Evolutionary conservation across 2,888 invertebrate species (phyloP), one percentile per base, ranked within the genome.

Genomic region (Cheilosia impressa): DNA sequence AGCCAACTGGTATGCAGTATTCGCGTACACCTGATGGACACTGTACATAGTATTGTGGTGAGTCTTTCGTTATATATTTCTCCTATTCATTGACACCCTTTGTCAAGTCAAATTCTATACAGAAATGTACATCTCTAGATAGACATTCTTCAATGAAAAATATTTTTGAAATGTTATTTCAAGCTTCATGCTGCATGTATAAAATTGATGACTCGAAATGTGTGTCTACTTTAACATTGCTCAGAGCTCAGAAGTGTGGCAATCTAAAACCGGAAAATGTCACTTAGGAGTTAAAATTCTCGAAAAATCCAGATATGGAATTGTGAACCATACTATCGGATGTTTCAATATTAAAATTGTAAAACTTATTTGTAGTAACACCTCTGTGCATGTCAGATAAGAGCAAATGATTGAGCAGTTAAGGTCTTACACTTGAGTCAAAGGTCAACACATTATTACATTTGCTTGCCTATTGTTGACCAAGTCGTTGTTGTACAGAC

Each of bases 1-100:
- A 85, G 76, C 76, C 81, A 68, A 68, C 81, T 85, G 85, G 85
- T 81, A 68, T 85, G 81, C 85, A 76, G 81, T 85, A 81, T 85
- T 81, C 31, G 60, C 52, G 38, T 41, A 50, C 31, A 60, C 52
- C 52, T 68, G 57, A 72, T 47, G 50, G 79, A 81, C 69, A 60
- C 15, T 55, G 52, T 55, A 31, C 31, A 43, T 43, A 7, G 34
- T 72, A n/a, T 45, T 50, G 58, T 73, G 85, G 85, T 85, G 85
- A 85, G 85, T 85, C 85, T 55, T 76, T 71, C 65, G 78, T 65
- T 63, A 63, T 60, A 22, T 41, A 24, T 53, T 50, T 62, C 58
- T 45, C 5, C 31, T 57, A 47, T 60, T 69, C 41, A 53, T 69
- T 69, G 75, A 53, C 52, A 63, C 27, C 4, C 34, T 60, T 65